Base-by-base conservation (phyloP, 2,113 vertebrate genomes). In the Dendrocopos noguchii region DNA sequence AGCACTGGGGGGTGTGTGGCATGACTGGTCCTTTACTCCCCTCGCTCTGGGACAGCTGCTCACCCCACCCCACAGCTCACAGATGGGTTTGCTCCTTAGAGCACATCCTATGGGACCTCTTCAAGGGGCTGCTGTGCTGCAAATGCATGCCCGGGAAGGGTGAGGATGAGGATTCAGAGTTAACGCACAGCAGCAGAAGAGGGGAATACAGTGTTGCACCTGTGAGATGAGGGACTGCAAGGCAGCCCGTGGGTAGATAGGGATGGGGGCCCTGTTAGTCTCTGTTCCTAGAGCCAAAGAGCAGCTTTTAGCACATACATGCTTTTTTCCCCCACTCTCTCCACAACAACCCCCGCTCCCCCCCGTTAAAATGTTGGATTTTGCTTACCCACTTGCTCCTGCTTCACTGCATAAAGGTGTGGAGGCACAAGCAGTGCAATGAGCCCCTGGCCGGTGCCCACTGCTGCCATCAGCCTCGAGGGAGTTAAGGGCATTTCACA, bases 401-500 rank as follows among this genome's bases (percentile, higher is more conserved):
- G 4, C 18, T 17, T 36, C 44, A 9, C 28, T 29, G 19, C 28
- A 7, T 3, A 4, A 75, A 28, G 52, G 46, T 3, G 8, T 0
- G 0, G 28, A 47, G 18, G 20, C 10, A 7, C 12, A 39, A 12
- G 2, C 64, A 21, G 22, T 7, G 61, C 34, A 59, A 57, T 34
- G 73, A 90, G 57, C 18, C 31, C 24, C 34, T 3, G 71, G 59
- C 16, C 72, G 0, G 42, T 52, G 70, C 89, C 78, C 22, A 3
- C 59, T 65, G 66, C 7, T 70, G 61, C 76, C 92, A 34, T 74
- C 84, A 24, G 60, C 12, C 12, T 57, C 0, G 3, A 50, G 46
- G 84, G 71, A 79, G 84, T 82, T 84, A 19, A 59, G 88, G 78
- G 78, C 81, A 80, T 88, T 91, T 93, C 87, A 79, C 92, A 95